Evolutionary conservation across 2,797 vertebrate genomes (phyloP), one percentile per base, ranked within the genome.

Genomic region (Fistularia commersonii): DNA sequence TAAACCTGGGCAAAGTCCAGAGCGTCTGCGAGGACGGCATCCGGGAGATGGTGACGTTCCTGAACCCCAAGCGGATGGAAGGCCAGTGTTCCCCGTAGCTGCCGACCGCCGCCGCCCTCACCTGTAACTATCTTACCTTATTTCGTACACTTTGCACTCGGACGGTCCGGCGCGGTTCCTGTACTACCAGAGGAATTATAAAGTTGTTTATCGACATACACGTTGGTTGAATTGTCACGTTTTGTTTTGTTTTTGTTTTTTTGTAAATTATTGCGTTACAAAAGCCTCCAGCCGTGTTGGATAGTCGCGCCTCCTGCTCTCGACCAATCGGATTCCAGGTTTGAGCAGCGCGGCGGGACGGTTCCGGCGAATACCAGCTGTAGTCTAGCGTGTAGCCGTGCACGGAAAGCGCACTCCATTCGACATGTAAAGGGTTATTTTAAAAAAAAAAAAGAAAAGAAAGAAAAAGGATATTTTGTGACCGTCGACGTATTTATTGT

Each of bases 11-110:
- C n/a, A 82, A 84, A 54, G 76, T 79, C 33, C 81, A 81, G 57
- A 81, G 64, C 48, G 74, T 84, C 40, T 92, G 91, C 76, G 83
- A 86, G 60, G 82, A 87, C 3, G 89, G 90, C 46, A 85, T 92
- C 43, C 79, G 80, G 44, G 89, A 92, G 72, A 80, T 92, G 69
- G 71, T 92, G 56, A 81, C 77, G 46, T 92, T 91, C 78, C 74
- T 92, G 64, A 88, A 89, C 62, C 89, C 89, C 11, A 84, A 74
- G 60, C 85, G 87, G 67, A 79, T 69, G 35, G 88, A 90, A 54
- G 80, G 73, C 47, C 60, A 83, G 66, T 92, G 91, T 67, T 81
- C 87, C 32, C 85, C 89, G 32, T 92, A 71, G 82, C 52, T 33
- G 14, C n/a, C 37, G 1, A 23, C 2, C 23, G 23, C 23, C 23